Evolutionary conservation across 2,888 invertebrate genomes (phyloP), one percentile per base, ranked within the genome.

Genomic region (Cynaeus angustus): DNA sequence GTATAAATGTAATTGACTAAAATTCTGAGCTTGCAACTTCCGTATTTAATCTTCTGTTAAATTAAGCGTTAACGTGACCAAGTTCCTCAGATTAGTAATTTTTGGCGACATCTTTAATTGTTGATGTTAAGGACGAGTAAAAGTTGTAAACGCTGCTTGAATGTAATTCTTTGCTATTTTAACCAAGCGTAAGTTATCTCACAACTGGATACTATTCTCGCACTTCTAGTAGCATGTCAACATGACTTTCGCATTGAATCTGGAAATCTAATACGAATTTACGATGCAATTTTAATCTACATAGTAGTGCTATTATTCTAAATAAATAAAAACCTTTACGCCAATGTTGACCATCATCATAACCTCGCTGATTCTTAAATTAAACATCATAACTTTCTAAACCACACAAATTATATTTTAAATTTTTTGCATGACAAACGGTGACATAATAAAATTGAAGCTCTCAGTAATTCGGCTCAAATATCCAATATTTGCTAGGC

Each of bases 351-450:
- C 26, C 26, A 50, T 50, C 28, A 50, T 1, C 28, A 9, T 10
- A 50, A 16, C 21, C 26, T 50, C 16, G 46, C 16, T 46, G 46
- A 46, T 46, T 46, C 46, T 9, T n/a, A 46, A 46, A 46, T 46
- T 46, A 46, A 21, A 46, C 46, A 13, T 43, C 12, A 14, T 41
- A 28, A 50, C 48, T 50, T 50, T 50, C 48, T 50, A 50, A 50
- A 50, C 41, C 41, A 10, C 21, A 16, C 14, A 10, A 10, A 50
- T 50, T n/a, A 14, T 46, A 16, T 46, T 46, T 46, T 46, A 9
- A 5, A 10, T 28, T 50, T 50, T 50, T 50, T 50, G 7, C 48
- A 50, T 13, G 12, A 12, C 41, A n/a, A 33, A 12, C 41, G 7
- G 3, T 41, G 4, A 41, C 12, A 41, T 41, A 41, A 41, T 13